These are phyloP conservation scores for Discoglossus pictus DNA, from an alignment of 2,797 vertebrate species.

Conservation along the genomic window DNA sequence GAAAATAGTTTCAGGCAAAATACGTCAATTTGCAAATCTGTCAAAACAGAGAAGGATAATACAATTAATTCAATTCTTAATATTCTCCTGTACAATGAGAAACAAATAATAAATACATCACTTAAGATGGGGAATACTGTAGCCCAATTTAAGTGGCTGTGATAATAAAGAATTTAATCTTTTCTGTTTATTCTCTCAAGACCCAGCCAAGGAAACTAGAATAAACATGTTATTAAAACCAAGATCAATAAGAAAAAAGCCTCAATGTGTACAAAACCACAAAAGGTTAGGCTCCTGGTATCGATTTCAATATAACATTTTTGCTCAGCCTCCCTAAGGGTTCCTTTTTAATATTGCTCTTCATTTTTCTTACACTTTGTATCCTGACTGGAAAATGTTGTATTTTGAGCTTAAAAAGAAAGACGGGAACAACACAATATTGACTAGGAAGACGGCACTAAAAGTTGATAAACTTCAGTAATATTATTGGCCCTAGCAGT, in stretches of 20 bases:
- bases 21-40: neutral
- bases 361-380: constrained; percentile 66
- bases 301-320: constrained; percentile 71
- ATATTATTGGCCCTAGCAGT: neutral
- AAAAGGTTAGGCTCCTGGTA: constrained; percentile 68
- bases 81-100: neutral
- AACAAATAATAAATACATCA: constrained; percentile 48
- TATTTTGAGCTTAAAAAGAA: constrained; percentile 52
- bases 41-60: neutral
- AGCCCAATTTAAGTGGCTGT: constrained; percentile 53
- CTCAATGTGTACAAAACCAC: constrained; percentile 67
- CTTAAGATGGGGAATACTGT: constrained; percentile 34
- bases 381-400: constrained; percentile 55
- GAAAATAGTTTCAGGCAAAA: neutral
- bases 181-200: constrained; percentile 57
- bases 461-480: constrained; percentile 22
- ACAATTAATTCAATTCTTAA: neutral
- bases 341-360: constrained; percentile 65
- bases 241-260: constrained; percentile 67
- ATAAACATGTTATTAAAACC: constrained; percentile 74
- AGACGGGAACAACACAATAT: constrained; percentile 44
- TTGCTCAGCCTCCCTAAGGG: constrained; percentile 66
- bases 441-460: neutral
- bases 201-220: constrained; percentile 64
- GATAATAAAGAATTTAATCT: constrained; percentile 57